Base-by-base conservation (phyloP, 2,888 invertebrate species). In the Epirrhoe alternata region DNA sequence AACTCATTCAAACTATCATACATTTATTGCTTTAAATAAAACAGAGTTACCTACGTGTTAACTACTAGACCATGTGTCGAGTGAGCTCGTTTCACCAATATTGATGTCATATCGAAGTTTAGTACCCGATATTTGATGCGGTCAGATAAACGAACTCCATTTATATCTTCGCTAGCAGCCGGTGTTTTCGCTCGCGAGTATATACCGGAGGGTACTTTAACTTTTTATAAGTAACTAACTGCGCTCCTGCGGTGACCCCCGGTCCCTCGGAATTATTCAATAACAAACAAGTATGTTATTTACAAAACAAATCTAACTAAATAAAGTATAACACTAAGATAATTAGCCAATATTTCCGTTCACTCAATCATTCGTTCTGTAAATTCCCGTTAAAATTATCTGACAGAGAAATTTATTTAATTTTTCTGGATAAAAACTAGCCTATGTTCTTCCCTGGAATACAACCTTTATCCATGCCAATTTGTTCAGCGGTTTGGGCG, bases 11-110 rank as follows among this genome's bases (percentile, higher is more conserved):
- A 24, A 24, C 24, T 38, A 12, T 42, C 4, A 42, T 42, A 12
- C 12, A 42, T 12, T 12, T 10, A 5, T 42, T 42, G 12, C 38
- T 4, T 42, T 0, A 42, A 12, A 42, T 10, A 4, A 42, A 10
- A 12, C 12, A 42, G 12, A 12, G 7, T 33, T 33, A 33, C 6
- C 31, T 33, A 42, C 38, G 38, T 12, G 8, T 42, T 42, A 12
- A 42, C 10, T 42, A 53, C 57, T 24, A 56, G 8, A 35, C 47
- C 64, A 58, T 30, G 16, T 64, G 64, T 33, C 54, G 49, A 24
- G 49, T 53, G 49, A 66, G 53, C 53, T 58, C 38, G 14, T 50
- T 61, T 42, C 50, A 17, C 47, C 14, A 57, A 57, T 65, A 58
- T 57, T 61, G 53, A 49, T 52, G 61, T 61, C 57, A 61, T 61